Evolutionary conservation across 2,888 invertebrate species (phyloP).

Genomic region (Erynnis tages): DNA sequence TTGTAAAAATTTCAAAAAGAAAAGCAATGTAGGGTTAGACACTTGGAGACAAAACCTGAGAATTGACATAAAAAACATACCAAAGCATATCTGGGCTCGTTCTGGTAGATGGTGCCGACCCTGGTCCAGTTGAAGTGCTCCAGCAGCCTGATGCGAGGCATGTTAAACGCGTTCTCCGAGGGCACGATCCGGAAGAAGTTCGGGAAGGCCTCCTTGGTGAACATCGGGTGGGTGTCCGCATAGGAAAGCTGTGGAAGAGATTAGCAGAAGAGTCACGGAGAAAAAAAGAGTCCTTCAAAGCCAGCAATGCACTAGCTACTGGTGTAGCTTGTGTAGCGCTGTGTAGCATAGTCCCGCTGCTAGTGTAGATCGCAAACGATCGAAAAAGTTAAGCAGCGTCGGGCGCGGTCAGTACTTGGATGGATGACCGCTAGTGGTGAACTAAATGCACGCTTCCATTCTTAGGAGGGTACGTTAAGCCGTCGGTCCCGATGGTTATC

Average conservation of each 20-base stretch:
- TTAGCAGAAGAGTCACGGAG: too few species aligned
- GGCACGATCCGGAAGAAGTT: conserved; percentile 98
- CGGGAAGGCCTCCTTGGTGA: conserved; percentile 95
- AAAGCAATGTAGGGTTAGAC: too few species aligned
- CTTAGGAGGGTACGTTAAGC: too few species aligned
- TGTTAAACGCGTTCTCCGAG: conserved; percentile 97
- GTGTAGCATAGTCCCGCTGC: too few species aligned
- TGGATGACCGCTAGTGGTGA: conserved; percentile 59
- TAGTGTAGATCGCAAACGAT: too few species aligned
- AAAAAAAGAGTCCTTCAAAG: too few species aligned
- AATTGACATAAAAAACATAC: conserved; percentile 70
- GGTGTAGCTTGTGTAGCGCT: too few species aligned
- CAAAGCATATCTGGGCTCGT: conserved; percentile 95
- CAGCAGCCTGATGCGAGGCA: conserved; percentile 93
- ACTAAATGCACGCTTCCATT: too few species aligned
- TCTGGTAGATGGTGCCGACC: conserved; percentile 98
- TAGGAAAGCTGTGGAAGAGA: conserved; percentile 88
- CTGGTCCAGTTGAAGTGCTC: conserved; percentile 98
- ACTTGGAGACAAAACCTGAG: too few species aligned
- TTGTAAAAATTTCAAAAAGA: too few species aligned
- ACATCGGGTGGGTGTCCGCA: conserved; percentile 98
- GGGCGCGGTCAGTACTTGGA: conserved; percentile 44
- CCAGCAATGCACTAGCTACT: too few species aligned
- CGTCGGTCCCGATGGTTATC: too few species aligned
- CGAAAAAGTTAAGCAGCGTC: conserved; percentile 50